Base-by-base conservation (phyloP, 2,888 invertebrate genomes). In the Drosophila peninsularis region DNA sequence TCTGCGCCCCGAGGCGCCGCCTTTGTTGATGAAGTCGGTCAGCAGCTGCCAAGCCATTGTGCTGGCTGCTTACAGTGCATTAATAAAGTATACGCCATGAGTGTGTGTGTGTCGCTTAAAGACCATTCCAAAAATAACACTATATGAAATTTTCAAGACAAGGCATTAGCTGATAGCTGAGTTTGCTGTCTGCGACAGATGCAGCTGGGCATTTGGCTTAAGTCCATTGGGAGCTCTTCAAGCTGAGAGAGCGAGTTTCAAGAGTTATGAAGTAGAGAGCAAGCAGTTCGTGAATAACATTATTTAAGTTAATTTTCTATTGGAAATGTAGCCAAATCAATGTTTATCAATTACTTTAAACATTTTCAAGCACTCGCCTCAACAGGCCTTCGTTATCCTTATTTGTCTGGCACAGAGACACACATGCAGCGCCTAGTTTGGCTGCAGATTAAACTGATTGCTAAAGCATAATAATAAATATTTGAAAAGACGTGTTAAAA, bases 1-100 rank as follows among this genome's bases (percentile, higher is more conserved):
- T 88, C 67, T 77, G 44, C 70, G 75, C 78, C 71, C 75, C 65
- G 37, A 64, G 77, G 88, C 86, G 71, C 27, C 69, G 69, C 71
- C 71, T 77, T 88, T 85, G 78, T 81, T 80, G 80, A 86, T 80
- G 62, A 81, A 86, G 83, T 81, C 83, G 87, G 78, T 82, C 75
- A 68, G 60, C 64, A 52, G 68, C 54, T 47, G 75, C 54, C 42
- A 14, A 36, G 54, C 42, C 60, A 64, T 74, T 76, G 71, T 76
- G 32, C 61, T 50, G 3, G 55, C 19, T 27, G 66, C 71, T 54
- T 42, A 62, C 55, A 41, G 19, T 47, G 61, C 52, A 73, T 77
- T 77, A 76, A 80, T 62, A 60, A 70, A 64, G 61, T 62, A 66
- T 55, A 60, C 74, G 55, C 34, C 42, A 50, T 49, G 53, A 44